Conservation (phyloP, 2,888 invertebrate species). For the Xestia xanthographa region DNA sequence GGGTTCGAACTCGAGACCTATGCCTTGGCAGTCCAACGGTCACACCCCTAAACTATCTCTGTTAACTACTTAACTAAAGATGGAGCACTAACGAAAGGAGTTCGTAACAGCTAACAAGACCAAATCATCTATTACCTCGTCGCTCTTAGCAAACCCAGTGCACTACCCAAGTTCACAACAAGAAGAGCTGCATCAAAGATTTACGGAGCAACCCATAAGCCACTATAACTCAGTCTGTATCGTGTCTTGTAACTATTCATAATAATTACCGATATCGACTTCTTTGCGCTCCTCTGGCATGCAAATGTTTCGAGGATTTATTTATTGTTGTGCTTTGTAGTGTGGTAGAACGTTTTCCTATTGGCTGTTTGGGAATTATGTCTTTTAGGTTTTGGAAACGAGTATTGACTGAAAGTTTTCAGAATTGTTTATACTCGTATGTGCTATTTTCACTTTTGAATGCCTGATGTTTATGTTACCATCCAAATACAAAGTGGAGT, state of each 20-base stretch:
- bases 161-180: neutral
- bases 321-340: constrained; percentile 70
- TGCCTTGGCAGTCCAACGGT: too few relatives aligned
- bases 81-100: neutral
- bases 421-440: too few relatives aligned
- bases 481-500: too few relatives aligned
- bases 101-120: neutral
- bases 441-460: neutral
- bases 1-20: too few relatives aligned
- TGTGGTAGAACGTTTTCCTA: neutral
- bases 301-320: constrained; percentile 79
- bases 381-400: neutral
- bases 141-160: neutral
- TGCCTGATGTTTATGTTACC: neutral
- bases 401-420: neutral
- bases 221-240: constrained; percentile 79
- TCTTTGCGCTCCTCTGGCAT: constrained; percentile 80
- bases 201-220: constrained; percentile 71
- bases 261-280: constrained; percentile 85
- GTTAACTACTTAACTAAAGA: neutral
- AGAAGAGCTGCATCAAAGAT: constrained; percentile 59
- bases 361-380: neutral
- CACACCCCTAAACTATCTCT: too few relatives aligned
- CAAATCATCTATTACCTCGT: neutral
- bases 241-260: constrained; percentile 82